Evolutionary conservation across 2,888 invertebrate species (phyloP).

Genomic region (Hymenopus coronatus): DNA sequence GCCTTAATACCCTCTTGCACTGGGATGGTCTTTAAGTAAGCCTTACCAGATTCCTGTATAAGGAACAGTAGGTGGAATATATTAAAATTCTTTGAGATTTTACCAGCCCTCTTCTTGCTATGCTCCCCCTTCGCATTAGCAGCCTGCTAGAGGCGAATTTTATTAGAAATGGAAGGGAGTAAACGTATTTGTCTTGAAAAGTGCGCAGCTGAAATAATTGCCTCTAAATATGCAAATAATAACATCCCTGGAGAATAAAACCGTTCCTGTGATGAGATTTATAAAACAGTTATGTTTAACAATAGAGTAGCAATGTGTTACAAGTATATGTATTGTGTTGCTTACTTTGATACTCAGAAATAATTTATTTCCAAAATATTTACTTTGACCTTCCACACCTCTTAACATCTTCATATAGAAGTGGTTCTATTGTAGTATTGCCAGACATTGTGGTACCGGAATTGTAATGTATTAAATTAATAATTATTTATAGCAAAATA

Average conservation of each 20-base stretch:
- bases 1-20: neutral
- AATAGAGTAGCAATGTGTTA: too few relatives aligned
- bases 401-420: too few relatives aligned
- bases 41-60: neutral
- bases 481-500: too few relatives aligned
- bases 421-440: too few relatives aligned
- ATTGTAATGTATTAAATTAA: too few relatives aligned
- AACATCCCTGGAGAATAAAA: neutral
- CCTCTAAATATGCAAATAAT: neutral
- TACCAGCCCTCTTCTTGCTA: neutral
- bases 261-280: too few relatives aligned
- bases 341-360: too few relatives aligned
- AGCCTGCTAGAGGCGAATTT: neutral
- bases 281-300: too few relatives aligned
- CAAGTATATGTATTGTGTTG: too few relatives aligned
- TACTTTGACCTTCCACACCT: too few relatives aligned
- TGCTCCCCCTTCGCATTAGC: neutral
- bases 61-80: conserved; percentile 16
- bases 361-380: too few relatives aligned
- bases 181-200: neutral
- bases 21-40: neutral
- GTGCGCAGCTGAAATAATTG: neutral
- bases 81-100: conserved; percentile 1
- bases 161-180: neutral
- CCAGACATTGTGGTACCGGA: too few relatives aligned